Evolutionary conservation across 1,140 invertebrate genomes (phyloP).

Genomic region (Odontomachus brunneus): DNA sequence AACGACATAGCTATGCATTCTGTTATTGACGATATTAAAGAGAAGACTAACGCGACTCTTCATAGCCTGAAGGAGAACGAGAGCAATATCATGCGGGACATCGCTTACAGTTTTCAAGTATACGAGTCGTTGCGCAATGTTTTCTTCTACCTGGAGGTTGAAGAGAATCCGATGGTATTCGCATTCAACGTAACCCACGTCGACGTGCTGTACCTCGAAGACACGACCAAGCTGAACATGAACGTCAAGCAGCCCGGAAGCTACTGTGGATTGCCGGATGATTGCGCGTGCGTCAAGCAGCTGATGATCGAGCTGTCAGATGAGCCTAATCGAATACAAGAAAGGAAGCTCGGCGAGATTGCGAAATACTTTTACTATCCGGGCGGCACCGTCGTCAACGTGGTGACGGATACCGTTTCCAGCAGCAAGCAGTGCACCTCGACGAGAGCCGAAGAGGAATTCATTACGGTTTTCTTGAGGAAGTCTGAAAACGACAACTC

Average conservation of each 20-base stretch:
- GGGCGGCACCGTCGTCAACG: conserved; percentile 55
- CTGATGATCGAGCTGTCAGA: conserved; percentile 63
- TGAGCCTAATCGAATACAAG: conserved; percentile 34
- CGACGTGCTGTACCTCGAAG: conserved; percentile 32
- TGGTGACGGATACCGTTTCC: conserved; percentile 66
- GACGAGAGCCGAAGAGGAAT: conserved; percentile 44
- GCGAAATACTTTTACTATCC: conserved; percentile 70
- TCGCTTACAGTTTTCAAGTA: not conserved
- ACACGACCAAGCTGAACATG: conserved; percentile 65
- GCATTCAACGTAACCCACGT: conserved; percentile 62
- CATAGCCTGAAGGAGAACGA: not conserved
- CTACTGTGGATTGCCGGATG: conserved; percentile 71
- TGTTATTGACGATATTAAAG: not conserved
- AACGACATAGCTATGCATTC: conserved; percentile 52
- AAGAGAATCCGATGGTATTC: conserved; percentile 61
- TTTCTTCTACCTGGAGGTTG: conserved; percentile 72
- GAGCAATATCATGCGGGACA: not conserved
- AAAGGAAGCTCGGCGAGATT: conserved; percentile 36
- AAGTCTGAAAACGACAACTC: not conserved
- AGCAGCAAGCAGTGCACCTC: conserved; percentile 61
- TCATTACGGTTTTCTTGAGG: conserved; percentile 66
- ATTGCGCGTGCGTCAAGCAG: conserved; percentile 75
- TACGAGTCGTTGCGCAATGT: conserved; percentile 50
- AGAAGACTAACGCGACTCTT: not conserved
- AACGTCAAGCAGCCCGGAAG: conserved; percentile 64